Evolutionary conservation across 2,888 invertebrate genomes (phyloP).

Genomic region (Apodemia mormo): DNA sequence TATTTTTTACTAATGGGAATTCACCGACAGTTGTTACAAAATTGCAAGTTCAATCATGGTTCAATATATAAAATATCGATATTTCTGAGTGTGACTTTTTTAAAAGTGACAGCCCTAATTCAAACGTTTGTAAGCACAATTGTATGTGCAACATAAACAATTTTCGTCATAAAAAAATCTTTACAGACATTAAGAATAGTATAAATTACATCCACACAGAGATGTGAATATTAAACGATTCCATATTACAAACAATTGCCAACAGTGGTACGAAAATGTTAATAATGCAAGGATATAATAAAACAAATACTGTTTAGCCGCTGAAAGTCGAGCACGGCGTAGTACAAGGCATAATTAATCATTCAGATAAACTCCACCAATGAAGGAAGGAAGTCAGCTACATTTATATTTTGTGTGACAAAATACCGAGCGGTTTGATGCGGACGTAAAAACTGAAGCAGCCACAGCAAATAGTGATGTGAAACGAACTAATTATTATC

Average conservation of each 20-base stretch:
- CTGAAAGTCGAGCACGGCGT: constrained; percentile 55
- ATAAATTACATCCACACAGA: neutral
- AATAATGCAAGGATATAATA: constrained; percentile 13
- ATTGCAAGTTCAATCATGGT: too few relatives aligned
- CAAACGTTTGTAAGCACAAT: too few relatives aligned
- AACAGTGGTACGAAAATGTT: constrained; percentile 1
- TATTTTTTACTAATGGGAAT: too few relatives aligned
- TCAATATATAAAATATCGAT: too few relatives aligned
- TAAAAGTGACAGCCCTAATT: too few relatives aligned
- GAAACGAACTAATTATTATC: constrained; percentile 21
- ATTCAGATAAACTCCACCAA: constrained; percentile 76
- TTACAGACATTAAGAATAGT: too few relatives aligned
- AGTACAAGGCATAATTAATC: constrained; percentile 69
- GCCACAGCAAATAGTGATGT: constrained; percentile 49
- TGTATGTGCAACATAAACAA: too few relatives aligned
- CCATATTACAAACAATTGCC: neutral
- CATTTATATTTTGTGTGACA: constrained; percentile 82
- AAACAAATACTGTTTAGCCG: constrained; percentile 33
- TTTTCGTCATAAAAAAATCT: too few relatives aligned
- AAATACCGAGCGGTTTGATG: constrained; percentile 80
- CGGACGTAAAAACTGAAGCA: constrained; percentile 79
- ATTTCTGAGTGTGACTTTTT: too few relatives aligned
- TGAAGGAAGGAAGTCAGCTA: constrained; percentile 79
- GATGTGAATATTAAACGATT: neutral
- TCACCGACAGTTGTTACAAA: too few relatives aligned